These are phyloP conservation scores for Cyclophora punctaria DNA, from an alignment of 2,888 invertebrate genomes.

Conservation along the genomic window DNA sequence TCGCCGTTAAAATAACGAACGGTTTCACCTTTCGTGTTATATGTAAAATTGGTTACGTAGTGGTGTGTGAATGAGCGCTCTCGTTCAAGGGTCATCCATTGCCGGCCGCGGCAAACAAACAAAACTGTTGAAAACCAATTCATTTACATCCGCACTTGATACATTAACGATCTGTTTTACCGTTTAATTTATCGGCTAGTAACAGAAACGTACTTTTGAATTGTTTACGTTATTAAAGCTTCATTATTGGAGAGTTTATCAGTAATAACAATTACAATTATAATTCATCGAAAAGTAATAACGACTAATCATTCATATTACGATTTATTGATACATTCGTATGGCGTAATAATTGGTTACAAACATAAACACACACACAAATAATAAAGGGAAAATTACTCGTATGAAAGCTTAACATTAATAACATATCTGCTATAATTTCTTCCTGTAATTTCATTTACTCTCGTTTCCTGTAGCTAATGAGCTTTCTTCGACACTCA, in stretches of 20 bases:
- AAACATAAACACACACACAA: not conserved
- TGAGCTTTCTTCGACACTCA: constrained; percentile 8
- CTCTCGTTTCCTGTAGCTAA: constrained; percentile 6
- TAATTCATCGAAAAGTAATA: too few relatives aligned
- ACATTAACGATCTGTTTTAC: constrained; percentile 35
- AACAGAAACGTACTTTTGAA: too few relatives aligned
- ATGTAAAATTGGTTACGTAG: constrained; percentile 26
- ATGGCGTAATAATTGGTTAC: too few relatives aligned
- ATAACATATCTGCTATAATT: constrained; percentile 2
- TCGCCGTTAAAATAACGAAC: constrained; percentile 9
- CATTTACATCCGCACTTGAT: constrained; percentile 41
- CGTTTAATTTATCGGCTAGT: constrained; percentile 18
- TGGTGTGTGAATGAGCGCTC: constrained; percentile 12
- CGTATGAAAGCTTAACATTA: constrained; percentile 3
- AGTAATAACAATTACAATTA: too few relatives aligned
- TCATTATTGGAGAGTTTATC: too few relatives aligned
- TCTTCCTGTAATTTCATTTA: constrained; percentile 8
- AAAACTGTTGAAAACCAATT: constrained; percentile 38
- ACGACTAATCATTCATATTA: too few relatives aligned
- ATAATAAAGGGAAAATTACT: constrained; percentile 2
- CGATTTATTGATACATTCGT: too few relatives aligned
- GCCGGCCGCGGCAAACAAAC: constrained; percentile 31
- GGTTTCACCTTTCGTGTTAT: not conserved
- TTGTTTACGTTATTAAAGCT: not conserved
- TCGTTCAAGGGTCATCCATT: constrained; percentile 25